Conservation (phyloP, 1,140 invertebrate genomes). For the Hypsibius dujardini region DNA sequence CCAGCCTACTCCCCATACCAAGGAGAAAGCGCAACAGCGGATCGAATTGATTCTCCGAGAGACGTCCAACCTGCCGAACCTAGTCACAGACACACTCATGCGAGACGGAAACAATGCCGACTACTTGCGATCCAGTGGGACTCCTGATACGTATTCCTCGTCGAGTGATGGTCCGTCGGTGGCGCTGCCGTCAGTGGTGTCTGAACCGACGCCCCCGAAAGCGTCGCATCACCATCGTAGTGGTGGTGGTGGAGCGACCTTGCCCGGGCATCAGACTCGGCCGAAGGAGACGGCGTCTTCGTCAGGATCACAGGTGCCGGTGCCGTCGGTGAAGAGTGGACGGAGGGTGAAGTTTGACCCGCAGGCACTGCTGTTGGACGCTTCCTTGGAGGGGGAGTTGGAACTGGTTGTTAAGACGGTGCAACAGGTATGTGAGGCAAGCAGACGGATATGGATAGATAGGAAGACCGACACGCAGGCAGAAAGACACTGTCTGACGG, state of each 20-base stretch:
- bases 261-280: too few species aligned
- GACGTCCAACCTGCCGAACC: neutral
- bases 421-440: constrained; percentile 47
- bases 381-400: constrained; percentile 89
- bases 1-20: too few species aligned
- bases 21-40: neutral
- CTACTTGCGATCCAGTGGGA: constrained; percentile 1
- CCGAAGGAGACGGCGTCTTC: too few species aligned
- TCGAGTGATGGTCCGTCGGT: neutral
- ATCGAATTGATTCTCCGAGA: constrained; percentile 5
- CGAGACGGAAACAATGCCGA: neutral
- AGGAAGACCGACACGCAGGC: too few species aligned
- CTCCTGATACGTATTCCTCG: neutral
- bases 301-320: neutral
- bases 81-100: neutral
- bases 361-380: constrained; percentile 79
- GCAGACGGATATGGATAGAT: too few species aligned
- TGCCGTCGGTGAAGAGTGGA: constrained; percentile 18
- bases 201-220: neutral
- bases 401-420: constrained; percentile 89
- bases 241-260: neutral
- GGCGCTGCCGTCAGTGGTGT: neutral
- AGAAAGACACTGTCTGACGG: too few species aligned
- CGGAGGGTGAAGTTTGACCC: constrained; percentile 89
- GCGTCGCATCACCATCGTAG: neutral